Evolutionary conservation across 2,113 vertebrate species (phyloP).

Genomic region (Caloenas nicobarica): DNA sequence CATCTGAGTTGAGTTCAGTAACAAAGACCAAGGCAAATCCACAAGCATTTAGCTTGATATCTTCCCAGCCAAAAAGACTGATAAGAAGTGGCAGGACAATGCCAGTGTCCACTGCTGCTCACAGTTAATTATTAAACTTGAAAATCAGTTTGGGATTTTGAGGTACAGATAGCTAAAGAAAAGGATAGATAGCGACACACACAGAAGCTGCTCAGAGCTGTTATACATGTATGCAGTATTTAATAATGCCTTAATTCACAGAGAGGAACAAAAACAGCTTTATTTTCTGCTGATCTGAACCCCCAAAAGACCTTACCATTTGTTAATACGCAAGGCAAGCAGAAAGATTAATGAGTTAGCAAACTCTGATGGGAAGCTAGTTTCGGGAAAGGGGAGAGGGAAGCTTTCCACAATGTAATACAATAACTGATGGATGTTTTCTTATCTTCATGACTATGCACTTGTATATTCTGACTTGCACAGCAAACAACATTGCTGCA

Average conservation of each 20-base stretch:
- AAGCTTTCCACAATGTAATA: background rate
- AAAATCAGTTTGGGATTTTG: background rate
- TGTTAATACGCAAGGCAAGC: background rate
- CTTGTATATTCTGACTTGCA: background rate
- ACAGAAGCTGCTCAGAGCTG: background rate
- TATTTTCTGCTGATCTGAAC: background rate
- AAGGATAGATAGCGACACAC: background rate
- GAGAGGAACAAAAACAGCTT: background rate
- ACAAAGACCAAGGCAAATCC: constrained; percentile 11
- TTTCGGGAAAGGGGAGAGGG: background rate
- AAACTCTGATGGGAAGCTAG: background rate
- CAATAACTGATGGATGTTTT: background rate
- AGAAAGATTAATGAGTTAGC: background rate
- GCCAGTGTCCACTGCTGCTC: background rate
- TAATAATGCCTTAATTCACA: background rate
- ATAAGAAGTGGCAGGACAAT: background rate
- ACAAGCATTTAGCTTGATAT: background rate
- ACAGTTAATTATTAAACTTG: background rate
- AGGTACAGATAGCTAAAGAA: background rate
- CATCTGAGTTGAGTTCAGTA: background rate
- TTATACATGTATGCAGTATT: background rate
- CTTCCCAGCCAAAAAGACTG: background rate
- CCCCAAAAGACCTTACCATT: background rate
- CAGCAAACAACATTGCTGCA: background rate
- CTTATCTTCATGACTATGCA: background rate